Conservation (phyloP, 2,888 invertebrate species). For the Cerastis rubricosa region DNA sequence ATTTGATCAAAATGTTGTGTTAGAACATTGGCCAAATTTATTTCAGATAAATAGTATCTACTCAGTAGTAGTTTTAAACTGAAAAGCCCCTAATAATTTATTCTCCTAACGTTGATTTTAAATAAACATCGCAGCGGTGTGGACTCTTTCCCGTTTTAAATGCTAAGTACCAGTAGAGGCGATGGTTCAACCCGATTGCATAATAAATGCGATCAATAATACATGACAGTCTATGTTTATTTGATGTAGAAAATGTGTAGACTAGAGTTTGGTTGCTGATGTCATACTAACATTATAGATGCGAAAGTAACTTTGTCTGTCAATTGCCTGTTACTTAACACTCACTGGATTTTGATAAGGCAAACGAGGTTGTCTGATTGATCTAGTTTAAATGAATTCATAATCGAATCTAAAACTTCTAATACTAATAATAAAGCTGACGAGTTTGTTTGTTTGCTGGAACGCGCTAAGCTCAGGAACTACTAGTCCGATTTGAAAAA, state of each 20-base stretch:
- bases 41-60: background rate
- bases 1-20: background rate
- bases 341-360: background rate
- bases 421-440: too few relatives aligned
- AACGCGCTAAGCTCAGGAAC: too few relatives aligned
- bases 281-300: background rate
- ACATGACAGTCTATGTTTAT: constrained; percentile 38
- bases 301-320: background rate
- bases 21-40: background rate
- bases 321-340: background rate
- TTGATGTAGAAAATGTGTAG: constrained; percentile 16
- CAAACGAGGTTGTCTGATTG: background rate
- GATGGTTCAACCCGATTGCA: constrained; percentile 23
- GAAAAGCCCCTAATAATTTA: background rate
- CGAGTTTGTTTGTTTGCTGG: too few relatives aligned
- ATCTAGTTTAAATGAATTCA: background rate
- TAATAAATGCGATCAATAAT: constrained; percentile 45
- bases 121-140: background rate
- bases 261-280: constrained; percentile 13
- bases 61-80: background rate
- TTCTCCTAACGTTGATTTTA: constrained; percentile 6
- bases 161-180: constrained; percentile 44
- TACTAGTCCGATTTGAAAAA: too few relatives aligned
- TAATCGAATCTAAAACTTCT: too few relatives aligned
- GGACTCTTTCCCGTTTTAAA: constrained; percentile 26